A percentile compares a stretch with the other conserved stretches of the same genome.
phyloP scores from a whole-genome alignment of 1,140 invertebrate species.

The Bombus confusus region DNA sequence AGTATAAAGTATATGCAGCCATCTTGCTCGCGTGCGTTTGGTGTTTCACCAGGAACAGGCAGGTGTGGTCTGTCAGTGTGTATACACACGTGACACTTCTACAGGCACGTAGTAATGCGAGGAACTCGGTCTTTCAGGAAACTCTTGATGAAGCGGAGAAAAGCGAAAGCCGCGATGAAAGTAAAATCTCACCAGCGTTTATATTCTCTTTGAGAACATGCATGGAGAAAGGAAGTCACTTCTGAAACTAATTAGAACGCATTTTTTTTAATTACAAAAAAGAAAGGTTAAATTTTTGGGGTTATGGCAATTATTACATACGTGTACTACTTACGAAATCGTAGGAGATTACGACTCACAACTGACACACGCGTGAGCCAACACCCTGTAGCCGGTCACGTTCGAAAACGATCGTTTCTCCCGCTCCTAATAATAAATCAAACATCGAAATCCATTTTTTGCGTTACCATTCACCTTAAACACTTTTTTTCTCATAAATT shows the following conservation, averaged over 20 bases:
- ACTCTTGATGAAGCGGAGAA: slow-evolving; percentile 19
- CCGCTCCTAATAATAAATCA: background rate
- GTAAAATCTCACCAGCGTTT: slow-evolving; percentile 21
- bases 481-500: background rate
- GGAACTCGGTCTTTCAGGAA: slow-evolving; percentile 19
- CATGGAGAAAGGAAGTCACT: no score
- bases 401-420: slow-evolving; percentile 20
- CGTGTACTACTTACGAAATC: slow-evolving; percentile 32
- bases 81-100: slow-evolving; percentile 8
- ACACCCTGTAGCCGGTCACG: slow-evolving; percentile 47
- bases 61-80: slow-evolving; percentile 4
- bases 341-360: background rate
- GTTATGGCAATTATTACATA: background rate
- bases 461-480: background rate
- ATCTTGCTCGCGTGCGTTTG: slow-evolving; percentile 48
- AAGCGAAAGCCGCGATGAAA: slow-evolving; percentile 52
- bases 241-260: no score
- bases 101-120: background rate
- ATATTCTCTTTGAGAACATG: background rate
- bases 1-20: slow-evolving; percentile 25
- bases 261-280: no score
- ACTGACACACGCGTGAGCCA: slow-evolving; percentile 30
- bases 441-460: background rate
- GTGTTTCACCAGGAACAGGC: background rate
- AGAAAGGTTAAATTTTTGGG: background rate